phyloP scores from a whole-genome alignment of 1,140 invertebrate species.

The Pseudomyrmex pallidus region DNA sequence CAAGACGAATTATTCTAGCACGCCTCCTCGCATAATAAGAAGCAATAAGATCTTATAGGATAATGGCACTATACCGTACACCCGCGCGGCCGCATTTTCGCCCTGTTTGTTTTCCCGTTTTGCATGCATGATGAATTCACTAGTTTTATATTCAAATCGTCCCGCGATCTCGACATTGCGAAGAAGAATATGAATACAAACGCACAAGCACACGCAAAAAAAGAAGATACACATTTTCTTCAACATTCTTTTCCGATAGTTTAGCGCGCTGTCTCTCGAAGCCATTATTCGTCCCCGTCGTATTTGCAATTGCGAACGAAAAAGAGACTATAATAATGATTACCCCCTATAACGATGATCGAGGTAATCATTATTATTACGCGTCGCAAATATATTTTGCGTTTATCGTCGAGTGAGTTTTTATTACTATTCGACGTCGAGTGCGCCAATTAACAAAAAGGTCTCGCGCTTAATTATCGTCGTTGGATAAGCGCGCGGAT shows the following conservation, averaged over 20 bases:
- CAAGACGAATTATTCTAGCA: slow-evolving; percentile 77
- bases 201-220: not conserved
- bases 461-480: slow-evolving; percentile 63
- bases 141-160: slow-evolving; percentile 71
- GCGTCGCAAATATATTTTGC: too few species aligned
- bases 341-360: too few species aligned
- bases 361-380: too few species aligned
- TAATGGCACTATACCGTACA: slow-evolving; percentile 67
- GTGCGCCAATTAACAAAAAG: slow-evolving; percentile 56
- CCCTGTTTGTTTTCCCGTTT: slow-evolving; percentile 73
- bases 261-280: not conserved
- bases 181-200: not conserved
- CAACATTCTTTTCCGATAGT: not conserved
- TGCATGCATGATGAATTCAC: slow-evolving; percentile 72
- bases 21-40: slow-evolving; percentile 78
- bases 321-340: not conserved
- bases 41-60: slow-evolving; percentile 77
- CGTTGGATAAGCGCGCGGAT: slow-evolving; percentile 40
- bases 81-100: slow-evolving; percentile 60
- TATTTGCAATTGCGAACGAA: not conserved
- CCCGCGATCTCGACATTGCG: slow-evolving; percentile 29
- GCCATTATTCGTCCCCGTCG: not conserved
- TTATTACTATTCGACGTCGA: not conserved
- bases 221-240: not conserved
- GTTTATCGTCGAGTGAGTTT: too few species aligned